Conservation (phyloP, 2,113 vertebrate genomes). For the Sorex fumeus region DNA sequence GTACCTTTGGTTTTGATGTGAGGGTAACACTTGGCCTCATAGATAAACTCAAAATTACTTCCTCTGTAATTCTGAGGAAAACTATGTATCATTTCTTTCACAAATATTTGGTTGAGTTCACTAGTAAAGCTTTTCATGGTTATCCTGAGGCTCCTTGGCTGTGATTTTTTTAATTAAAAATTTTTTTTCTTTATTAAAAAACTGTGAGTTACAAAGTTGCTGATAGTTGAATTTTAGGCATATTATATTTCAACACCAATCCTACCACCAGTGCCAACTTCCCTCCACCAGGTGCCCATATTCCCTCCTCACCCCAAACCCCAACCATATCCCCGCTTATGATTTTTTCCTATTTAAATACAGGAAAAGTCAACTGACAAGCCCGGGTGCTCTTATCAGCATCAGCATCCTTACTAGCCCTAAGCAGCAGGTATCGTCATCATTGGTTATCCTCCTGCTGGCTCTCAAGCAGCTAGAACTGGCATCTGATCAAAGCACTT, state of each 20-base stretch:
- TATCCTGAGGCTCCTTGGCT: not conserved
- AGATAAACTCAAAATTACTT: not conserved
- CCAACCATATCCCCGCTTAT: not conserved
- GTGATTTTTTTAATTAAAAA: no score
- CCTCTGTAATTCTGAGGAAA: not conserved
- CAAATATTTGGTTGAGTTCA: constrained; percentile 5
- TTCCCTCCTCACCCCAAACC: no score
- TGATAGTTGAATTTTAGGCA: no score
- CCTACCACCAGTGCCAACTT: no score
- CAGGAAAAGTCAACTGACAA: not conserved
- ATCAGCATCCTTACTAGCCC: not conserved
- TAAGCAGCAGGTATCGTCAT: not conserved
- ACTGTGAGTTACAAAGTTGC: no score
- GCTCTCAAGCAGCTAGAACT: not conserved
- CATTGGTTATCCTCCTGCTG: not conserved
- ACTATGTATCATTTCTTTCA: not conserved
- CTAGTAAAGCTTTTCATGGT: not conserved
- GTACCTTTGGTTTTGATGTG: not conserved
- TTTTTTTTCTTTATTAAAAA: no score
- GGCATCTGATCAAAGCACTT: not conserved
- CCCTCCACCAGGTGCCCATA: no score
- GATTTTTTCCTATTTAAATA: not conserved
- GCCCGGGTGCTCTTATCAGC: not conserved
- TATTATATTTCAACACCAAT: no score
- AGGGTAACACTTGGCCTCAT: not conserved